These are phyloP conservation scores for pig (Sus scrofa) DNA, from an alignment of 2,113 vertebrate genomes.

Conservation along the genomic window T2T-Sscrofa CM000825.6:68145001-68145500, in stretches of 20 bases:
- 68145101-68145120: not conserved
- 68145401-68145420: fast-evolving
- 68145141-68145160: not conserved
- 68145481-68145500: not conserved
- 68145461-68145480: fast-evolving
- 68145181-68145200: not conserved
- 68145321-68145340: constrained; percentile 6
- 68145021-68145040: not conserved
- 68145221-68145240: not conserved
- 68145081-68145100: not conserved
- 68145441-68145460: not conserved
- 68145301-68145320: constrained; percentile 77
- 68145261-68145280: not conserved
- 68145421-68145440: not conserved
- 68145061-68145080: fast-evolving
- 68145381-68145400: not conserved
- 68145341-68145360: not conserved
- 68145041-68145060: fast-evolving
- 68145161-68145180: too few species aligned
- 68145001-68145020: not conserved
- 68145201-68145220: too few species aligned
- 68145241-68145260: not conserved
- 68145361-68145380: not conserved
- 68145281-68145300: not conserved
- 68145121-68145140: not conserved